These are phyloP conservation scores for Alviniconcha strummeri DNA, from an alignment of 2,888 invertebrate species.

Conservation along the genomic window DNA sequence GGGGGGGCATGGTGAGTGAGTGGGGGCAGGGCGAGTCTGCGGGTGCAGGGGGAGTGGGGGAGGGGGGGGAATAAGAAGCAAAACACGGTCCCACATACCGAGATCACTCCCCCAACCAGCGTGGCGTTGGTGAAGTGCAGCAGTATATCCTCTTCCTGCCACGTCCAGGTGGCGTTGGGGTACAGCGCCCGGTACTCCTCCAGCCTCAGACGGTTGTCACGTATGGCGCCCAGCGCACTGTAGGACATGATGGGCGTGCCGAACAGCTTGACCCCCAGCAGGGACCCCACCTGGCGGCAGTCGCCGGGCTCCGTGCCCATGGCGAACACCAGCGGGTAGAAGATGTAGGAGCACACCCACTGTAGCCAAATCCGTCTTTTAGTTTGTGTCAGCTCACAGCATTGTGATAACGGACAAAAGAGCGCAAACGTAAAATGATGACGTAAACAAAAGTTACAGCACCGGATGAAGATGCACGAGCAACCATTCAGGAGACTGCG, in stretches of 20 bases:
- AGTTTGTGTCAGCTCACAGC: too few relatives aligned
- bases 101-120: constrained; percentile 53
- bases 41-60: too few relatives aligned
- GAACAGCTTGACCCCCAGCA: constrained; percentile 94
- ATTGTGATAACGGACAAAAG: too few relatives aligned
- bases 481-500: too few relatives aligned
- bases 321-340: constrained; percentile 91
- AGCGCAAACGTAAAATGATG: too few relatives aligned
- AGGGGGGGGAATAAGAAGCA: too few relatives aligned
- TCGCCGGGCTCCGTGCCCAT: constrained; percentile 83
- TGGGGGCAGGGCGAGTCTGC: too few relatives aligned
- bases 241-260: constrained; percentile 96
- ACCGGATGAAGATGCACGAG: too few relatives aligned
- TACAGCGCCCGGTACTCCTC: constrained; percentile 12
- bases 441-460: too few relatives aligned
- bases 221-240: constrained; percentile 77
- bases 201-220: constrained; percentile 25
- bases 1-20: too few relatives aligned
- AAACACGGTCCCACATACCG: constrained; percentile 43
- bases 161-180: constrained; percentile 46
- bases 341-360: constrained; percentile 86
- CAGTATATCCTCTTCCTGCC: constrained; percentile 45
- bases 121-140: constrained; percentile 46
- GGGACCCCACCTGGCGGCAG: constrained; percentile 84
- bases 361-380: constrained; percentile 41